Conservation (phyloP, 2,888 invertebrate species). For the Melanostoma scalare region DNA sequence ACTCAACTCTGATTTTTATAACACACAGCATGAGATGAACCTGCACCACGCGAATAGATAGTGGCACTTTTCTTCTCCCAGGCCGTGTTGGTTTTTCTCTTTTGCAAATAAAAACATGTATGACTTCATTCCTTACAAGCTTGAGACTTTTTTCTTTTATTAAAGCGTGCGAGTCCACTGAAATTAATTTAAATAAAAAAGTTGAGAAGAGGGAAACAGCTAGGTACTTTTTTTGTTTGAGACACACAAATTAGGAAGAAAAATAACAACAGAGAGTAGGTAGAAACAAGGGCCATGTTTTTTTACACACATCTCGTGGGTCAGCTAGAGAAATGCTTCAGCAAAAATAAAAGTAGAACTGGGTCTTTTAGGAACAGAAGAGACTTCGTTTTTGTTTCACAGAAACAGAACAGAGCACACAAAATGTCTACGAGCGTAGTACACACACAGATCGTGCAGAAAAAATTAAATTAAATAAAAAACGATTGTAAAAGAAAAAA, state of each 20-base stretch:
- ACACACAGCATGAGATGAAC: no score
- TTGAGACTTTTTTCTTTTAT: neutral
- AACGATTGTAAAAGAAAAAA: slow-evolving; percentile 9
- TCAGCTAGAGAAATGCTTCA: slow-evolving; percentile 11
- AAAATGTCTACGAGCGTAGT: slow-evolving; percentile 44
- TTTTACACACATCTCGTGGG: neutral
- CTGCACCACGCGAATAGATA: no score
- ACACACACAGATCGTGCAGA: slow-evolving; percentile 67
- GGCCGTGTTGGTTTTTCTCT: neutral
- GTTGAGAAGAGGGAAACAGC: no score
- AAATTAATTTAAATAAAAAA: slow-evolving; percentile 5
- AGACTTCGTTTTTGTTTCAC: neutral
- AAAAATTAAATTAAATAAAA: slow-evolving; percentile 17
- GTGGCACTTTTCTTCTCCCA: no score
- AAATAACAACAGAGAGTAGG: slow-evolving; percentile 23
- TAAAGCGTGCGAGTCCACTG: neutral
- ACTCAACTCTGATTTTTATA: no score
- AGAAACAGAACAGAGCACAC: slow-evolving; percentile 10
- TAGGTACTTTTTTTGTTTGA: no score
- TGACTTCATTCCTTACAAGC: slow-evolving; percentile 27
- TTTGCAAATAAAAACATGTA: slow-evolving; percentile 22
- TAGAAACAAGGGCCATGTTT: no score
- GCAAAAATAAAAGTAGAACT: slow-evolving; percentile 8
- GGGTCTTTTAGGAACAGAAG: slow-evolving; percentile 9
- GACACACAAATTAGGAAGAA: neutral